Evolutionary conservation across 2,888 invertebrate genomes (phyloP), one percentile per base, ranked within the genome.

Genomic region (Aquatica leii): DNA sequence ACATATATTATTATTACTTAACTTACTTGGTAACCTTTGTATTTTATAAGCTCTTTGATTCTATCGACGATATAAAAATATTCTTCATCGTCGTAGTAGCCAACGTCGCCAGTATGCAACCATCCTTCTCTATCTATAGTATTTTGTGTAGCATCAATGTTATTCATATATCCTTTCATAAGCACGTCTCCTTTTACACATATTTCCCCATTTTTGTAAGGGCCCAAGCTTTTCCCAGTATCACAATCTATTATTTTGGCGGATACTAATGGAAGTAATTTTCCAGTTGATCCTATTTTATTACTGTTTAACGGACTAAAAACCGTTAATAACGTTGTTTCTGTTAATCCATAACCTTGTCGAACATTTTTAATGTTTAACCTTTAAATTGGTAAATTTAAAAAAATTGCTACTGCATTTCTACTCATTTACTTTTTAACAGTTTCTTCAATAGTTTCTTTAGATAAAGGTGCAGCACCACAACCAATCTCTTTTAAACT

Each of bases 11-110:
- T n/a, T n/a, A n/a, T n/a, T n/a, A n/a, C n/a, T n/a, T n/a, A n/a
- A 49, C 48, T 31, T 43, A 93, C 92, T 86, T 93, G 90, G 74
- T 88, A 91, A 40, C 90, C 94, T 79, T 95, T 95, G 76, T 93
- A 94, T 79, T 96, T 96, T 74, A 96, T 95, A 21, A 96, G 86
- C 77, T 95, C 95, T 78, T 96, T 96, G 15, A 94, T 82, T 65
- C 96, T 84, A 78, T 94, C 95, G 0, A 94, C 91, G 67, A 95
- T 88, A 75, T 86, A 94, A 80, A 94, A 91, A 78, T 86, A 89
- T 0, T 88, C 89, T n/a, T 94, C 88, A 0, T 86, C 79, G 75
- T 95, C 93, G 71, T 89, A 92, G 78, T 92, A 93, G 0, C 91
- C 95, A 69, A 95, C 83, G 78, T 96, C 95, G 0, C 95, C 95